Evolutionary conservation across 2,797 vertebrate species (phyloP), one percentile per base, ranked within the genome.

Genomic region (Anabas testudineus): DNA sequence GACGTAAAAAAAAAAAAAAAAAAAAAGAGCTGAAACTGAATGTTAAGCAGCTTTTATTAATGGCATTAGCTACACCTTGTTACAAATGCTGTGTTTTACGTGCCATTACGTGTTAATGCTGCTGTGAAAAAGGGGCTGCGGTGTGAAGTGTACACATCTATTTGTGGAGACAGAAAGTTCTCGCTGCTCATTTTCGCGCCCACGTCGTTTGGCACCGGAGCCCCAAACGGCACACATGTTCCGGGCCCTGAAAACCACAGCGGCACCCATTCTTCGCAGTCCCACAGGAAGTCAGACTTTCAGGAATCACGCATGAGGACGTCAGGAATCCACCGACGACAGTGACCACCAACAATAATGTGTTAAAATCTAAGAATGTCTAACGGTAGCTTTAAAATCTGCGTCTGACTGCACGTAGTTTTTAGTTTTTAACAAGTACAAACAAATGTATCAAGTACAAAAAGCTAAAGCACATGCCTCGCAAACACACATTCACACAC

Each of bases 181-280:
- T 45, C 62, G 61, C 57, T 58, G 61, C 65, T 73, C 67, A 18
- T 69, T 68, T 7, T 13, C n/a, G 34, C 66, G 39, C 76, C 84
- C 73, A 80, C 81, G 21, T 43, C 41, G 6, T 56, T 79, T 77
- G 76, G 75, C 84, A 58, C 36, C 0, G 5, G 45, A 57, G 46
- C 67, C 67, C 67, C 64, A 54, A 76, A 76, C 62, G 63, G 74
- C 74, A 74, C 56, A 70, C 47, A 47, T 71, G 78, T 77, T 74
- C 13, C 28, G 59, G 52, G 67, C 65, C 74, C 78, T 71, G 47
- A 45, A n/a, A 70, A 46, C 63, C 63, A 28, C 26, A 57, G 54
- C 18, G 30, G 64, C 73, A 3, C 80, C 74, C 78, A 74, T 74
- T 70, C 70, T 30, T 2, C 5, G n/a, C 28, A 30, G 3, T 30